Percentiles rank a stretch among this genome's conserved stretches.
phyloP scores from a whole-genome alignment of 2,888 invertebrate species.

The Lobophora halterata region DNA sequence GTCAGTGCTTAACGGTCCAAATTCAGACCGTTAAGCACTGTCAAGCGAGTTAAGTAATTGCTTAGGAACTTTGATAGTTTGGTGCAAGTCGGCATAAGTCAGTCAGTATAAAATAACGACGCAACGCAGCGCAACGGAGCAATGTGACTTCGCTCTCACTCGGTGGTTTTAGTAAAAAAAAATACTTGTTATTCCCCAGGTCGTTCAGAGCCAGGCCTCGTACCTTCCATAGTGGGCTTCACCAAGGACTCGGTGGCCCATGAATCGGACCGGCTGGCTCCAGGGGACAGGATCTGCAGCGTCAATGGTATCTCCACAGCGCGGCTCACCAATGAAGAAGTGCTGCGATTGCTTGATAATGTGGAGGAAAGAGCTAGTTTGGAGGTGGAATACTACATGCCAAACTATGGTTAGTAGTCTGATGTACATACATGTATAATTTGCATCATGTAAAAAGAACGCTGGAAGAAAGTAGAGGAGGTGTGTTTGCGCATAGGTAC shows the following conservation, averaged over 20 bases:
- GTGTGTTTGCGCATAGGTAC: too few relatives aligned
- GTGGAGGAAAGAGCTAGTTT: constrained; percentile 87
- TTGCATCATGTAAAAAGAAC: too few relatives aligned
- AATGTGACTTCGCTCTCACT: too few relatives aligned
- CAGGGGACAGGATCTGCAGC: constrained; percentile 89
- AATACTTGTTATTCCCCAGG: constrained; percentile 64
- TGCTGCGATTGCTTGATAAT: constrained; percentile 86
- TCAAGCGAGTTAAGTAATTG: too few relatives aligned
- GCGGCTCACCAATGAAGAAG: constrained; percentile 88
- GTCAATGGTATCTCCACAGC: constrained; percentile 91
- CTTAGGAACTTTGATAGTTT: too few relatives aligned
- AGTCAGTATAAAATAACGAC: too few relatives aligned
- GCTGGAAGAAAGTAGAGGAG: too few relatives aligned
- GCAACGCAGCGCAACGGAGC: too few relatives aligned
- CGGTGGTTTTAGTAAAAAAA: neutral
- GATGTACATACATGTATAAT: too few relatives aligned
- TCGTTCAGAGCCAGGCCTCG: constrained; percentile 84
- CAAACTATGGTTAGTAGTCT: constrained; percentile 87
- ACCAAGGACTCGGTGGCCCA: constrained; percentile 86
- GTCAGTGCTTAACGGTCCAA: too few relatives aligned
- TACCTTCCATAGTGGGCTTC: constrained; percentile 85
- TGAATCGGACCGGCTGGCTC: constrained; percentile 88
- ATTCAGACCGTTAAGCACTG: too few relatives aligned
- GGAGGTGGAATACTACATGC: constrained; percentile 91
- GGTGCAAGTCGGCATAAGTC: too few relatives aligned